Evolutionary conservation across 1,140 invertebrate species (phyloP).

Genomic region (Plectus sambesii): DNA sequence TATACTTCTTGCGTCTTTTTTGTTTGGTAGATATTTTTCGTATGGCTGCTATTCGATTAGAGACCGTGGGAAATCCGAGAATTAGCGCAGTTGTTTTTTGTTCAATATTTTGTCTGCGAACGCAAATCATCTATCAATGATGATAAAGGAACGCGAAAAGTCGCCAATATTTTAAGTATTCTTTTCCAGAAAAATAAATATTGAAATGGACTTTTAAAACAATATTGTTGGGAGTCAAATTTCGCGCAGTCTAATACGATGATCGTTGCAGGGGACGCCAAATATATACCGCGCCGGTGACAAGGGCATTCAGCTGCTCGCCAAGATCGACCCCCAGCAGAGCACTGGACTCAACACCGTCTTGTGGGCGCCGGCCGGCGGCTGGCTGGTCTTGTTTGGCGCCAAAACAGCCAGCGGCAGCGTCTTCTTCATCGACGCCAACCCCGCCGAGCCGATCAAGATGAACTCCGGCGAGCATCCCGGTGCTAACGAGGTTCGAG

Average conservation of each 20-base stretch:
- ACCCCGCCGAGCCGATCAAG: conserved; percentile 32
- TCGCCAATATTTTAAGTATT: no score
- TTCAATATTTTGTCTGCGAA: no score
- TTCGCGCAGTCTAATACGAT: no score
- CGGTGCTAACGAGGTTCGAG: conserved; percentile 37
- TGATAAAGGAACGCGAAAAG: no score
- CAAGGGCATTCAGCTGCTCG: conserved; percentile 33
- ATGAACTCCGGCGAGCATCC: conserved; percentile 41
- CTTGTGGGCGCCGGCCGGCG: conserved; percentile 28
- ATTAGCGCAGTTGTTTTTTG: no score
- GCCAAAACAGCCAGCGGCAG: conserved; percentile 29
- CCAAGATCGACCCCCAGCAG: conserved; percentile 41
- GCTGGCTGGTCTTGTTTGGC: conserved; percentile 41
- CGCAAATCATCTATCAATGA: no score
- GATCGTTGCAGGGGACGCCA: conserved; percentile 34
- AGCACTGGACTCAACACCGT: conserved; percentile 39
- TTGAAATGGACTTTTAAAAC: no score
- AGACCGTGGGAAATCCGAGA: conserved; percentile 30
- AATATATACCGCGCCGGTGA: conserved; percentile 32
- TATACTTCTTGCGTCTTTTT: no score
- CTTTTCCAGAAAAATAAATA: no score
- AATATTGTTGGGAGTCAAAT: no score
- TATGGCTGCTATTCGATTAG: no score
- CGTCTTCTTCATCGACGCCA: conserved; percentile 42
- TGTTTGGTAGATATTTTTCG: no score